Conservation (phyloP, 2,797 vertebrate genomes). For the Champsocephalus esox region DNA sequence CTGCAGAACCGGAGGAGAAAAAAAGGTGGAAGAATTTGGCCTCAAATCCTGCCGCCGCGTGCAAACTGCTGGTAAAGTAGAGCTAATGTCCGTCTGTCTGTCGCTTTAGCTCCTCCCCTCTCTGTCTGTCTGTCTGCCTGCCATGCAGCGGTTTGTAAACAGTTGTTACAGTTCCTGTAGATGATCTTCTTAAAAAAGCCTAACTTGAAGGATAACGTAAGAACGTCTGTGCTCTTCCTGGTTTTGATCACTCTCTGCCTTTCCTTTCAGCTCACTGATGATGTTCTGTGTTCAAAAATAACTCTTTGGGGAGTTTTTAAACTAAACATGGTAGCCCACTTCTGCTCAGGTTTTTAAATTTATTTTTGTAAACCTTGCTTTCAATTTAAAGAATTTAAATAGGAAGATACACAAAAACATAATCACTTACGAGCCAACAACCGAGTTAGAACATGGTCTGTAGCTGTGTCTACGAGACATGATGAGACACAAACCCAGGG, state of each 20-base stretch:
- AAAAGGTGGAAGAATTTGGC: constrained; percentile 63
- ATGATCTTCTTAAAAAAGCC: background rate
- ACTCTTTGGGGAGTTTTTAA: background rate
- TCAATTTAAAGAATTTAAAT: background rate
- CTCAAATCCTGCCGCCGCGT: constrained; percentile 51
- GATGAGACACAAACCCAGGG: background rate
- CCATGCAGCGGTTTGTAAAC: constrained; percentile 30
- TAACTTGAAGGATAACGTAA: background rate
- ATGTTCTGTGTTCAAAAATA: constrained; percentile 11
- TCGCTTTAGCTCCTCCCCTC: constrained; percentile 70
- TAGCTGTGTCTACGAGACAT: background rate
- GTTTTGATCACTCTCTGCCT: background rate
- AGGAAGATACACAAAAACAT: too few species aligned
- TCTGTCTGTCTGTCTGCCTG: constrained; percentile 43
- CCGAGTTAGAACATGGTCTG: background rate
- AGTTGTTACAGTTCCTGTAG: constrained; percentile 15
- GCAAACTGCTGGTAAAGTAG: constrained; percentile 71
- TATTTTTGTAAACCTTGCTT: background rate
- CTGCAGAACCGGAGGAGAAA: constrained; percentile 61
- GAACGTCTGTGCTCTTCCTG: background rate
- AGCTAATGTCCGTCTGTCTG: constrained; percentile 49
- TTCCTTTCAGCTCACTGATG: background rate
- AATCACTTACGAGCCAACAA: background rate
- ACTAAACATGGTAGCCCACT: background rate
- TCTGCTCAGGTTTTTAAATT: background rate